Base-by-base conservation (phyloP, 1,140 invertebrate species). In the Parapsyche elsis region DNA sequence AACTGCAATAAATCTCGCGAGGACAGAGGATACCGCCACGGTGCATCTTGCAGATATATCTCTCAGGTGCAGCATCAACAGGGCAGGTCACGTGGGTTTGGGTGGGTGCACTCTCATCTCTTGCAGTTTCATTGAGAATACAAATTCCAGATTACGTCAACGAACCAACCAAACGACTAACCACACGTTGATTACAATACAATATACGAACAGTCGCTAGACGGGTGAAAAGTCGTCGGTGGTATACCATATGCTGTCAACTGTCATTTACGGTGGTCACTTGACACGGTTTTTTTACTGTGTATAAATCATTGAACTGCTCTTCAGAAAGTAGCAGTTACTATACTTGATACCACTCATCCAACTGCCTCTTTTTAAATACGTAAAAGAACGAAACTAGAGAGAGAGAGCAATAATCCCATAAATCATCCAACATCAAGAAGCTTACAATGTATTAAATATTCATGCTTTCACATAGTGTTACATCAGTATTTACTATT, bases 1-100 rank as follows among this genome's bases (percentile, higher is more conserved):
- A 76, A 76, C 74, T 38, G 74, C 74, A 23, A 76, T 76, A 76
- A 76, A 76, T 76, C 74, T 76, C 10, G 21, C n/a, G 12, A 76
- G 23, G 53, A 59, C 46, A 76, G 74, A 76, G 53, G 74, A 76
- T 21, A 45, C 74, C 74, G 74, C 74, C 74, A 21, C 30, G 24
- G 49, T 44, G 49, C 45, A 76, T 46, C 57, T 46, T 10, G 74
- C 30, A 49, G 74, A 76, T 38, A 24, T 76, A 76, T 76, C 45
- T 76, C 53, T 14, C 49, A 10, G 45, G 49, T 46, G 74, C 74
- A 76, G 74, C 53, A 76, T 21, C 53, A 74, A 23, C 71, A 26
- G 19, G 46, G 5, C 26, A 14, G 67, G 67, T 76, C 19, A 14
- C 16, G 19, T 16, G 19, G 19, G 38, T 16, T 45, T 38, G 30